These are phyloP conservation scores for Stegastes partitus DNA, from an alignment of 2,113 vertebrate species.

Conservation along the genomic window DNA sequence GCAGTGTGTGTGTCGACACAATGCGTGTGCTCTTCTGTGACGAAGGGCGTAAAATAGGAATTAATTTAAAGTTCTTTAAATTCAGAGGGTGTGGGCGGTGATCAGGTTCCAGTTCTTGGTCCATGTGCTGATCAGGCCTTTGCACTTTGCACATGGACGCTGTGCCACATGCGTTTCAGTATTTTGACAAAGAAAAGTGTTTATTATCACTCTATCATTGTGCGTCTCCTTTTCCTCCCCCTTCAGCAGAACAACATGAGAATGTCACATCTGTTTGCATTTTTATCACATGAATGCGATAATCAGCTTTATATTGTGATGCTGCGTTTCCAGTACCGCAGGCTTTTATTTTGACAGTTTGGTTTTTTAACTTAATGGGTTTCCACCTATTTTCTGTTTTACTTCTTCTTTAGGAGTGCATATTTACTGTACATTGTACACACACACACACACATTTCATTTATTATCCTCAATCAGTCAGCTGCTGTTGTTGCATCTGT, in stretches of 20 bases:
- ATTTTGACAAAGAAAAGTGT: constrained; percentile 23
- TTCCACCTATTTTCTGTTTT: constrained; percentile 10
- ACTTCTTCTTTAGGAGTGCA: constrained; percentile 43
- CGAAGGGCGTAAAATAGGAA: background rate
- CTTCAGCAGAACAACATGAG: background rate
- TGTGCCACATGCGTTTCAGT: constrained; percentile 26
- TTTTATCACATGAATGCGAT: constrained; percentile 35
- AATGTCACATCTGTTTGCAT: constrained; percentile 37
- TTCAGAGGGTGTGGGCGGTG: background rate
- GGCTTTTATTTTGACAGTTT: background rate
- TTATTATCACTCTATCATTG: constrained; percentile 31
- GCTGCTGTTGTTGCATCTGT: constrained; percentile 27
- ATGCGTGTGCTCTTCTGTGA: constrained; percentile 2
- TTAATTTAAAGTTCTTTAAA: background rate
- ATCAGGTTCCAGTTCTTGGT: background rate
- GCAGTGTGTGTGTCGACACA: background rate
- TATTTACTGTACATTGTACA: constrained; percentile 43
- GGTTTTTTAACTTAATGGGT: background rate
- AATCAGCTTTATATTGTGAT: constrained; percentile 54
- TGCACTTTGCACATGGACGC: constrained; percentile 38
- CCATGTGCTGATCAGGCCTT: constrained; percentile 11
- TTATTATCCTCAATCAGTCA: background rate
- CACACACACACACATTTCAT: background rate
- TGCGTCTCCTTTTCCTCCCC: background rate
- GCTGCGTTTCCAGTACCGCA: constrained; percentile 47